Conservation (phyloP, 2,888 invertebrate species). For the Drosophila neotestacea region DNA sequence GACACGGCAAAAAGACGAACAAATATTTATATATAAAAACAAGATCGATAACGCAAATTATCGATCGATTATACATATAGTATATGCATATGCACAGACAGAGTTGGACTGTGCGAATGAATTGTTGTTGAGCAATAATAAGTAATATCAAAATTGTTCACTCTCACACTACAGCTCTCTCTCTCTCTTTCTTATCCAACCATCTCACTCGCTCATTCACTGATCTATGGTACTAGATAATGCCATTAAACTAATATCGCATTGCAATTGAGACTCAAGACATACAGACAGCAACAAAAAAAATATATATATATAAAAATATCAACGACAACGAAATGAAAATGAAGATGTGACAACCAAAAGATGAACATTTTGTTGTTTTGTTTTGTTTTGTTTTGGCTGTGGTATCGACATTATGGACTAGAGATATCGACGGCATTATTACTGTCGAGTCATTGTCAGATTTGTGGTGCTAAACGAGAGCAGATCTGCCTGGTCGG, state of each 20-base stretch:
- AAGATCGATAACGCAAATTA: conserved; percentile 15
- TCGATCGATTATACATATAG: background rate
- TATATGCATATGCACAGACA: conserved; percentile 1
- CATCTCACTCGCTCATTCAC: conserved; percentile 22
- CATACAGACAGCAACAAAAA: conserved; percentile 5
- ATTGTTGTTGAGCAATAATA: conserved; percentile 22
- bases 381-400: too few relatives aligned
- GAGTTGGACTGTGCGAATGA: background rate
- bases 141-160: conserved; percentile 8
- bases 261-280: conserved; percentile 57
- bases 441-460: conserved; percentile 50
- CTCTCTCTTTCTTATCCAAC: background rate
- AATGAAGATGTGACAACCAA: background rate
- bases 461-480: conserved; percentile 59
- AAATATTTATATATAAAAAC: conserved; percentile 4
- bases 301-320: too few relatives aligned
- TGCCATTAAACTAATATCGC: conserved; percentile 52
- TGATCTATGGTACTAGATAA: conserved; percentile 18
- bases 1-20: conserved; percentile 36
- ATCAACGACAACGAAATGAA: conserved; percentile 8
- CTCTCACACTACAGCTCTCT: background rate
- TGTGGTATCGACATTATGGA: too few relatives aligned
- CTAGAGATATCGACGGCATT: too few relatives aligned
- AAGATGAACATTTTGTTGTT: too few relatives aligned
- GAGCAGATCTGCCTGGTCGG: conserved; percentile 85